A percentile compares a stretch with the other conserved stretches of the same genome.
phyloP scores from a whole-genome alignment of 1,140 invertebrate species.

The Pseudomyrmex pallidus region DNA sequence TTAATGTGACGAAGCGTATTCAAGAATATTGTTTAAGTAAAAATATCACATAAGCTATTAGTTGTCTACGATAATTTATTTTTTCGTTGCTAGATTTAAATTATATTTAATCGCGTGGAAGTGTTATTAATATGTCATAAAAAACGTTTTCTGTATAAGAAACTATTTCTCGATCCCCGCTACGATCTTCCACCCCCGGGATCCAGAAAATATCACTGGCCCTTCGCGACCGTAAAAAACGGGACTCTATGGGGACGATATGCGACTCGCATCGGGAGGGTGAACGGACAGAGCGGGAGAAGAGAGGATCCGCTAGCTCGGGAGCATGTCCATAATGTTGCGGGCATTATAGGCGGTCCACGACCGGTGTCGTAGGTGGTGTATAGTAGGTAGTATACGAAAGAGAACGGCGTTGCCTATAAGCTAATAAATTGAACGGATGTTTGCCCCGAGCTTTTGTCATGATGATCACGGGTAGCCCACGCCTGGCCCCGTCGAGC shows the following conservation, averaged over 20 bases:
- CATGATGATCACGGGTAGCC: constrained; percentile 81
- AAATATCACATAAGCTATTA: not conserved
- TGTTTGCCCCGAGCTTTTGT: constrained; percentile 83
- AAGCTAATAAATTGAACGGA: constrained; percentile 84
- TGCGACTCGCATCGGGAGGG: constrained; percentile 34
- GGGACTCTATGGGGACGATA: constrained; percentile 58
- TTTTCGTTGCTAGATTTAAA: no score
- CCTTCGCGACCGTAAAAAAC: constrained; percentile 66
- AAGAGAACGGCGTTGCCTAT: constrained; percentile 71
- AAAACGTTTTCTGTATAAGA: no score
- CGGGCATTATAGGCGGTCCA: constrained; percentile 69
- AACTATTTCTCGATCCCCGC: not conserved
- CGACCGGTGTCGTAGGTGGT: constrained; percentile 72
- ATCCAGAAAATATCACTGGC: constrained; percentile 58
- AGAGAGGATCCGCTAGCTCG: constrained; percentile 44
- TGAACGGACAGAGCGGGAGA: not conserved
- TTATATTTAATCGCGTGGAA: no score
- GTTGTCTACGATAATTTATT: not conserved
- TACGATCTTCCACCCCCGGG: not conserved
- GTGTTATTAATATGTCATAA: no score
- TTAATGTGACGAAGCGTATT: not conserved
- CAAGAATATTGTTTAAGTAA: not conserved
- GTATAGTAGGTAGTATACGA: constrained; percentile 71
- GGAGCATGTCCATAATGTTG: constrained; percentile 71
- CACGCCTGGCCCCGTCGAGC: constrained; percentile 74